Base-by-base conservation (phyloP, 2,888 invertebrate species). In the Alcis repandata region DNA sequence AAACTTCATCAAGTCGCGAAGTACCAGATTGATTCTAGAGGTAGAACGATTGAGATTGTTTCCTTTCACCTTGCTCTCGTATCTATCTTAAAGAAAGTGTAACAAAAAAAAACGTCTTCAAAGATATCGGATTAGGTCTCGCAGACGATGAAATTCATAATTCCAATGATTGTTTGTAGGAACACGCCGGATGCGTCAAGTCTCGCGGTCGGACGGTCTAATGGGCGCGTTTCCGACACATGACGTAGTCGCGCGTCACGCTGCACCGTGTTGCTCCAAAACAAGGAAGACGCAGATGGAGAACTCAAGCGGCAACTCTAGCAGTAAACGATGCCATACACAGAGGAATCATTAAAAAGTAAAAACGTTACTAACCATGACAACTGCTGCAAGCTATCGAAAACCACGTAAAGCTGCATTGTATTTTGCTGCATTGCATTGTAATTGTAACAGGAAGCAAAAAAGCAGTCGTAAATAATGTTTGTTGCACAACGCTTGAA, bases 191-290 rank as follows among this genome's bases (percentile, higher is more conserved):
- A 89, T 85, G 82, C 81, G 73, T 83, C 84, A 81, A 76, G 78
- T 73, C 72, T 13, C 40, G 43, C 40, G 48, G 57, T 71, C 64
- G 69, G 88, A 88, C 89, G 83, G 82, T 78, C 75, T 90, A 90
- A 90, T 90, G 83, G 76, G 78, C 75, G 78, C 76, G 78, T 72
- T 85, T 91, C 89, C 89, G 89, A 86, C 83, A 75, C 48, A 68
- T 63, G 41, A 63, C 64, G 67, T 54, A 41, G 54, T 36, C 59
- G 57, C 79, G 74, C 77, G 74, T 68, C 73, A 71, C 73, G 75
- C 76, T 84, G 83, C 82, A 81, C 84, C 81, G 79, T 51, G 72
- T 66, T 67, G 75, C 78, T 61, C 41, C 56, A 60, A 15, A 4
- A 20, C 38, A 20, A n/a, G 15, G 22, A 22, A 8, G 3, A 4